Base-by-base conservation (phyloP, 2,888 invertebrate genomes). In the Neoaliturus tenellus region DNA sequence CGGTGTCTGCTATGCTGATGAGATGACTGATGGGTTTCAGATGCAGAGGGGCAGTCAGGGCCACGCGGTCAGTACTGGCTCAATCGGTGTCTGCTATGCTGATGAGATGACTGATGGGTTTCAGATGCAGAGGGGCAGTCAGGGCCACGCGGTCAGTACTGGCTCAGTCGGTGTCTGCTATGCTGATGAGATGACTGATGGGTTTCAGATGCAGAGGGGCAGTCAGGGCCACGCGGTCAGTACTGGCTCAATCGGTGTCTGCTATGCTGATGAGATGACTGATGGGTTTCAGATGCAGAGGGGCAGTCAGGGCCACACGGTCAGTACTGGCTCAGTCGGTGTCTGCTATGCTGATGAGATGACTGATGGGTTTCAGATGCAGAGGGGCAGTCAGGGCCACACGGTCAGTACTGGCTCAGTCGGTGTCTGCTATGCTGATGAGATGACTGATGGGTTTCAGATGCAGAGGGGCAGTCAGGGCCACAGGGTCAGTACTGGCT, bases 151-250 rank as follows among this genome's bases (percentile, higher is more conserved):
- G 78, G 55, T 78, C 78, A n/a, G 55, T 55, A 10, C 78, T 78
- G 78, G 78, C 78, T 10, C 48, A 28, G 48, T 55, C 78, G 6
- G 44, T 25, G 48, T n/a, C n/a, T n/a, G n/a, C n/a, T n/a, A n/a
- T n/a, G n/a, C n/a, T n/a, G n/a, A n/a, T n/a, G n/a, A n/a, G n/a
- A n/a, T n/a, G n/a, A n/a, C n/a, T n/a, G n/a, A n/a, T n/a, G n/a
- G n/a, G 48, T 51, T 51, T 14, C 55, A 78, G 78, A 78, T 78
- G 78, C 44, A 51, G 78, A 55, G 78, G 78, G 20, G 78, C 55
- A 35, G 78, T 55, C 78, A 78, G 78, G 55, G 78, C 78, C 31
- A 78, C 78, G 17, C 78, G 78, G 55, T 78, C 78, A n/a, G 55
- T 55, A 10, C 78, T 78, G 78, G 78, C 78, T 10, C 48, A 28